Base-by-base conservation (phyloP, 2,797 vertebrate species). In the Rousettus madagascariensis region DNA sequence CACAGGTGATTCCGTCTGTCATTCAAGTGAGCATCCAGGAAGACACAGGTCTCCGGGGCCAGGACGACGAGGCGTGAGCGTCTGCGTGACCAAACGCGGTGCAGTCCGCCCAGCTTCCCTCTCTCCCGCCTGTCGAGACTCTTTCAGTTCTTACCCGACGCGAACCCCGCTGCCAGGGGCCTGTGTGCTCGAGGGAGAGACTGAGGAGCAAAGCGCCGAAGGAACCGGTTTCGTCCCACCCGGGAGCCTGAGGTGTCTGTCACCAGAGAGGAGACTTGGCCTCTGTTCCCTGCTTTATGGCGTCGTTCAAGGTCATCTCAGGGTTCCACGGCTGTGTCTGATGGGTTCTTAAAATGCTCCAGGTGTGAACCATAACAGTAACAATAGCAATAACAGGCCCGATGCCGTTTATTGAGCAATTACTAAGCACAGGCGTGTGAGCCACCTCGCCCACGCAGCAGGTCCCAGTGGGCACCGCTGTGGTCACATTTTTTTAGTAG, bases 271-370 rank as follows among this genome's bases (percentile, higher is more conserved):
- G n/a, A 38, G 55, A 13, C 10, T 20, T 6, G 30, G 36, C 33
- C 57, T 77, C 53, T 8, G 10, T 6, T 33, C 20, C 26, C 85
- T 59, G 46, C 71, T 36, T 38, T 26, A 49, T 22, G 59, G 53
- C 43, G 46, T 59, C 13, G 9, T 53, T 59, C 13, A 11, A 38
- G 38, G 61, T 1, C 11, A 2, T n/a, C 20, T 19, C 6, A 0
- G 1, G 12, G 1, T 17, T 41, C 28, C 63, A 2, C 0, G 3
- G 41, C 22, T 15, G 3, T 12, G 13, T 38, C 30, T 36, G 69
- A 59, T 5, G 33, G 13, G 63, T 78, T 61, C 41, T 77, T n/a
- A 26, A 59, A 61, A n/a, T 12, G 41, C 30, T 15, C 38, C 85
- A 9, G 43, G 53, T 75, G 4, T 33, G 26, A 79, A 28, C 16